Conservation (phyloP, 2,888 invertebrate genomes). For the Odontomyia ornata region DNA sequence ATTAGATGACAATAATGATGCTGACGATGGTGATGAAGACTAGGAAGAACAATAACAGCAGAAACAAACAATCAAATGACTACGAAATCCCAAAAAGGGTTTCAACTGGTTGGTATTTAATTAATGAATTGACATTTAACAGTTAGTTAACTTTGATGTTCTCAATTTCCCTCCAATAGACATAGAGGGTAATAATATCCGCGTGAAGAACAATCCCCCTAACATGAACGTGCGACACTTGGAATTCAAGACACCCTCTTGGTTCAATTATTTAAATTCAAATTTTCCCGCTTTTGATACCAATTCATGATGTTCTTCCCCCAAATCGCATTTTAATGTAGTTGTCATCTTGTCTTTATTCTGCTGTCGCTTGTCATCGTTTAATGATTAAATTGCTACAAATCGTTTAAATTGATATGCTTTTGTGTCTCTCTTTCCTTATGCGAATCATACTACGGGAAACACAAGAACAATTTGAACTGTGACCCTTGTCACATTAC, state of each 20-base stretch:
- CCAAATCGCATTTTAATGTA: background rate
- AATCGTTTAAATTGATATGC: constrained; percentile 49
- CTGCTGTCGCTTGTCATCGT: constrained; percentile 45
- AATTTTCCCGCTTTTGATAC: constrained; percentile 23
- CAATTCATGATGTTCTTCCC: background rate
- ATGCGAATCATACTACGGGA: background rate
- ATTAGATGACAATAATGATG: background rate
- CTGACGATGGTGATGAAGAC: too few relatives aligned
- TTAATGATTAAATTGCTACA: constrained; percentile 50
- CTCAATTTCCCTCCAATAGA: background rate
- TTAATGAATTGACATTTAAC: constrained; percentile 47
- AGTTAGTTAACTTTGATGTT: constrained; percentile 37
- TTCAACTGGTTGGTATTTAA: constrained; percentile 33
- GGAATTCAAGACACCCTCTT: constrained; percentile 14
- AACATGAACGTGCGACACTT: background rate
- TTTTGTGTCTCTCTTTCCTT: background rate
- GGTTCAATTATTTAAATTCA: constrained; percentile 12
- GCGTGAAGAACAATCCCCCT: constrained; percentile 14
- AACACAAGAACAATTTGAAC: background rate
- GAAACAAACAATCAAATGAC: background rate
- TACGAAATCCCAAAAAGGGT: constrained; percentile 11
- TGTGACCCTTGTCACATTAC: background rate
- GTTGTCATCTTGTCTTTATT: background rate
- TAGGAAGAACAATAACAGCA: too few relatives aligned
- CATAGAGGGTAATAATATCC: constrained; percentile 10